Evolutionary conservation across 2,113 vertebrate species (phyloP), one percentile per base, ranked within the genome.

Genomic region (Eublepharis macularius): DNA sequence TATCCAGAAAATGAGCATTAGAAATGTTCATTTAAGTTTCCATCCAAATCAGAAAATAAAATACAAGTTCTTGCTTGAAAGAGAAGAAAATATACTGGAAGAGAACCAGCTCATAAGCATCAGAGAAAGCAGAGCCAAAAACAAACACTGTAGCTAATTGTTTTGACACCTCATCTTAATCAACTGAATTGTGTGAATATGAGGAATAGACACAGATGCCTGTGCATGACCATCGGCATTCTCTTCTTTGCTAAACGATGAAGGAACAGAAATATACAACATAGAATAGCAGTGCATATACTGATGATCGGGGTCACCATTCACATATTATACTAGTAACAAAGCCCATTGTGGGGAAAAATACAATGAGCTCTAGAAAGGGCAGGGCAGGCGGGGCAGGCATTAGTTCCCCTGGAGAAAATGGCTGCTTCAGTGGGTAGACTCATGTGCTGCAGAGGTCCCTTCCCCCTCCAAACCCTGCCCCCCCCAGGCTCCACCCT

Each of bases 141-240:
- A 43, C 21, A 5, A 66, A n/a, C 11, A 80, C 14, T 80, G 72
- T 51, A 36, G n/a, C 70, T 75, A 82, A n/a, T 34, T 78, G 49
- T 70, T 86, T 83, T 78, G 75, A 88, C 60, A 60, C 12, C 80
- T 34, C 1, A 83, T 87, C 82, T 87, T 80, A 85, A 57, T 17
- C 63, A 63, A 41, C 29, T 13, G 66, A 79, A 75, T 43, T 34
- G 43, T 4, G n/a, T 51, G 74, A 80, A 66, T 79, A 41, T 39
- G 29, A 39, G 63, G 10, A 65, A 76, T 39, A 77, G 29, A n/a
- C 29, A 36, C 13, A 26, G 4, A 68, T 80, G 39, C 41, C 24
- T 14, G 47, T 8, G 24, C 54, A 74, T 74, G 21, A 9, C 57
- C 39, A 73, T 74, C n/a, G 49, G 6, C 9, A 32, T n/a, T 41